Percentiles rank a stretch among this genome's conserved stretches.
These are phyloP conservation scores for Heptranchias perlo DNA, from an alignment of 2,113 vertebrate species.

Conservation along the genomic window DNA sequence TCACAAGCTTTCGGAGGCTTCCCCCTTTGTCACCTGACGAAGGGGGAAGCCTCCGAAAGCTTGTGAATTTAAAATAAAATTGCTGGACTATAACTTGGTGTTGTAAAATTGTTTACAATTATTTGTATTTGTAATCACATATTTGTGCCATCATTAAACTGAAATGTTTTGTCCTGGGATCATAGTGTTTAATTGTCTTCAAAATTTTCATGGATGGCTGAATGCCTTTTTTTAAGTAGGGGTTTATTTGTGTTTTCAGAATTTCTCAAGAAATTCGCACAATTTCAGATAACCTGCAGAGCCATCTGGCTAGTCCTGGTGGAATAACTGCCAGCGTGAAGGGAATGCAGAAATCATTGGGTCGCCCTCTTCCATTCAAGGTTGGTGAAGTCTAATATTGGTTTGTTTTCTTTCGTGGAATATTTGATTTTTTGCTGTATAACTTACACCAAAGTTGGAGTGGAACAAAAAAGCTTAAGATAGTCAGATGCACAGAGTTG, in stretches of 20 bases:
- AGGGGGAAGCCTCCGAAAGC: too few species aligned
- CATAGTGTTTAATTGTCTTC: not conserved
- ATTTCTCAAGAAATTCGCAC: slow-evolving; percentile 73
- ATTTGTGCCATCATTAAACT: not conserved
- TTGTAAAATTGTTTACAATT: too few species aligned
- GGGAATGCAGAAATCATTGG: slow-evolving; percentile 78
- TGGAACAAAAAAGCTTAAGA: too few species aligned
- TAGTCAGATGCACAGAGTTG: too few species aligned
- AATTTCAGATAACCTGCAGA: slow-evolving; percentile 77
- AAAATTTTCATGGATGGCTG: not conserved
- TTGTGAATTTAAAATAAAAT: too few species aligned
- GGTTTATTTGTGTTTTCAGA: slow-evolving; percentile 48
- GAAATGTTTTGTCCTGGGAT: not conserved
- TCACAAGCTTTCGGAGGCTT: too few species aligned
- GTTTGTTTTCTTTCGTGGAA: not conserved
- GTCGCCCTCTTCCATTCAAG: slow-evolving; percentile 90
- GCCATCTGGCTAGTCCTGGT: slow-evolving; percentile 63
- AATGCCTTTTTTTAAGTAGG: not conserved
- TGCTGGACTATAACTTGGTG: too few species aligned
- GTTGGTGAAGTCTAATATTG: slow-evolving; percentile 50
- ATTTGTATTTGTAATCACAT: not conserved
- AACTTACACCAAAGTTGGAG: not conserved
- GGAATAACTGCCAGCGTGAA: slow-evolving; percentile 65
- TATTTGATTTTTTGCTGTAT: not conserved
- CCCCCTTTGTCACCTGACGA: too few species aligned